Conservation (phyloP, 2,888 invertebrate genomes). For the Pharmacophagus antenor region DNA sequence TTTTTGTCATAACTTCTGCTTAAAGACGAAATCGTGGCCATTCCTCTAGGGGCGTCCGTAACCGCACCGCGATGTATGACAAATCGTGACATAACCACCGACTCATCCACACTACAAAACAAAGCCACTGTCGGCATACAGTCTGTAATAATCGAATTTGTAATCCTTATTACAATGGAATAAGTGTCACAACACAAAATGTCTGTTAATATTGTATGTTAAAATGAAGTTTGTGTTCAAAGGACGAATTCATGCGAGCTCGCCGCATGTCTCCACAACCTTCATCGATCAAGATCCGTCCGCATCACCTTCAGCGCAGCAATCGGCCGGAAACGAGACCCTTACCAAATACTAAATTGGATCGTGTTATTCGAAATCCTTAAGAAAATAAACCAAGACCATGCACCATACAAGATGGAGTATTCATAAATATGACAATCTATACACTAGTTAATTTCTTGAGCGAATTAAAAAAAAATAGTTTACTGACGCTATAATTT, state of each 20-base stretch:
- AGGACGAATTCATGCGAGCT: slow-evolving; percentile 64
- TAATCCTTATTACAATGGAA: slow-evolving; percentile 40
- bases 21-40: slow-evolving; percentile 48
- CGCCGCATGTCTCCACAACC: slow-evolving; percentile 65
- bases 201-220: slow-evolving; percentile 34
- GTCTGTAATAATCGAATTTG: slow-evolving; percentile 6
- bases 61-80: slow-evolving; percentile 76
- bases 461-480: too few relatives aligned
- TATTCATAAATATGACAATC: slow-evolving; percentile 16
- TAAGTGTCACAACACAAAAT: slow-evolving; percentile 34
- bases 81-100: slow-evolving; percentile 78
- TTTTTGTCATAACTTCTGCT: slow-evolving; percentile 74
- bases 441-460: not conserved
- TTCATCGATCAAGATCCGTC: slow-evolving; percentile 77
- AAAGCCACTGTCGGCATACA: slow-evolving; percentile 7
- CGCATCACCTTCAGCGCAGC: slow-evolving; percentile 72
- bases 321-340: slow-evolving; percentile 72
- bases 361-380: slow-evolving; percentile 40
- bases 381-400: slow-evolving; percentile 39
- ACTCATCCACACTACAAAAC: slow-evolving; percentile 42
- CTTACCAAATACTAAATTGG: slow-evolving; percentile 54
- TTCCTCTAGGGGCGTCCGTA: slow-evolving; percentile 51
- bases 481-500: too few relatives aligned
- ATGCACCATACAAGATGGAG: slow-evolving; percentile 34
- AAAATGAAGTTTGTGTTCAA: slow-evolving; percentile 47